Percentiles rank a stretch among this genome's conserved stretches.
These are phyloP conservation scores for Drosophila kanekoi DNA, from an alignment of 2,888 invertebrate genomes.

Conservation along the genomic window DNA sequence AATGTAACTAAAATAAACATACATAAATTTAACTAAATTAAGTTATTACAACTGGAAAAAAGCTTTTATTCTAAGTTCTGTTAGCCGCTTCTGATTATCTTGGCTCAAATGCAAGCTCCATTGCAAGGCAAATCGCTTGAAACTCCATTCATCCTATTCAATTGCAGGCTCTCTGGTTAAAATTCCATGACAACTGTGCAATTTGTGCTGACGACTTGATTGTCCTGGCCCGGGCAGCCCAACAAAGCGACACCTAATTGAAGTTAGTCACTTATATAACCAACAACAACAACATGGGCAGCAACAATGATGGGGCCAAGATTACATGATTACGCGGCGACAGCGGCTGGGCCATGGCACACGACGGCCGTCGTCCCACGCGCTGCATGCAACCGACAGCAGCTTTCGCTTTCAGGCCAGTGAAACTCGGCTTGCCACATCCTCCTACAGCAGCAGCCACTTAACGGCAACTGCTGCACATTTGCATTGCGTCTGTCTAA, in stretches of 20 bases:
- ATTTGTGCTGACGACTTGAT: slow-evolving; percentile 64
- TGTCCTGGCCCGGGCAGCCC: slow-evolving; percentile 24
- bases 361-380: slow-evolving; percentile 21
- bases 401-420: slow-evolving; percentile 61
- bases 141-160: slow-evolving; percentile 11
- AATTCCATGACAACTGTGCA: slow-evolving; percentile 51
- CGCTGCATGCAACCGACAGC: slow-evolving; percentile 20
- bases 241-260: slow-evolving; percentile 56
- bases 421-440: slow-evolving; percentile 57
- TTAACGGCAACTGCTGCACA: slow-evolving; percentile 60
- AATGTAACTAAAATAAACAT: no score
- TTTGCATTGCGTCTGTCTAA: slow-evolving; percentile 74
- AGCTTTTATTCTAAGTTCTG: no score
- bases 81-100: slow-evolving; percentile 1
- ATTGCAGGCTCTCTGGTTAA: slow-evolving; percentile 15
- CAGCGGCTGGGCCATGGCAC: slow-evolving; percentile 23
- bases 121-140: slow-evolving; percentile 6
- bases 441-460: slow-evolving; percentile 29
- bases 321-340: slow-evolving; percentile 69
- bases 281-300: slow-evolving; percentile 42
- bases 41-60: no score
- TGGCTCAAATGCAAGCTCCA: neutral
- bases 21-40: no score
- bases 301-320: slow-evolving; percentile 40
- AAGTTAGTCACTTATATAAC: slow-evolving; percentile 65